phyloP scores from a whole-genome alignment of 2,888 invertebrate species.

The Leptinotarsa tumamoca region DNA sequence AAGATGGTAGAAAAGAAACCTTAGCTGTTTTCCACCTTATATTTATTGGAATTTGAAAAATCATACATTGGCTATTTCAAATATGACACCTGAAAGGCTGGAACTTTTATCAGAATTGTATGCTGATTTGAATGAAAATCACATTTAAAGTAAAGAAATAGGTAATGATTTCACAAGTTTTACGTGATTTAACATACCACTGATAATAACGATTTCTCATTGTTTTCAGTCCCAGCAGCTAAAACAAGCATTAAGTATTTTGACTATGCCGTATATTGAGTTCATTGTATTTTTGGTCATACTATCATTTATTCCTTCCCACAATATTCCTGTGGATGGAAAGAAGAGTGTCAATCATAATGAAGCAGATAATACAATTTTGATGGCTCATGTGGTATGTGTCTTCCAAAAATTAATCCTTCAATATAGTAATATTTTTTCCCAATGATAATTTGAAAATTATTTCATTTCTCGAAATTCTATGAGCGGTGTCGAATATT shows the following conservation, averaged over 20 bases:
- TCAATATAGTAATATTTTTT: no score
- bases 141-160: no score
- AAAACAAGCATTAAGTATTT: no score
- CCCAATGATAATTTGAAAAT: neutral
- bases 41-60: no score
- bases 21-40: no score
- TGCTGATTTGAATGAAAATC: no score
- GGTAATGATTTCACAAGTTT: no score
- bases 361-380: constrained; percentile 28
- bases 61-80: no score
- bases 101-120: no score
- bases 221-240: neutral
- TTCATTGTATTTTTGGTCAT: neutral
- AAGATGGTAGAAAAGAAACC: no score
- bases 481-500: no score
- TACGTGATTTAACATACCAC: neutral
- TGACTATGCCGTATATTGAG: neutral
- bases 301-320: neutral
- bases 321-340: neutral
- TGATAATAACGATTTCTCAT: neutral
- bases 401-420: neutral
- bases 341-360: neutral
- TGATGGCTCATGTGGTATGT: constrained; percentile 33
- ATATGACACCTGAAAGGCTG: no score
- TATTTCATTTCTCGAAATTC: neutral